Conservation (phyloP, 2,797 vertebrate genomes). For the Rhadinocentrus ornatus region DNA sequence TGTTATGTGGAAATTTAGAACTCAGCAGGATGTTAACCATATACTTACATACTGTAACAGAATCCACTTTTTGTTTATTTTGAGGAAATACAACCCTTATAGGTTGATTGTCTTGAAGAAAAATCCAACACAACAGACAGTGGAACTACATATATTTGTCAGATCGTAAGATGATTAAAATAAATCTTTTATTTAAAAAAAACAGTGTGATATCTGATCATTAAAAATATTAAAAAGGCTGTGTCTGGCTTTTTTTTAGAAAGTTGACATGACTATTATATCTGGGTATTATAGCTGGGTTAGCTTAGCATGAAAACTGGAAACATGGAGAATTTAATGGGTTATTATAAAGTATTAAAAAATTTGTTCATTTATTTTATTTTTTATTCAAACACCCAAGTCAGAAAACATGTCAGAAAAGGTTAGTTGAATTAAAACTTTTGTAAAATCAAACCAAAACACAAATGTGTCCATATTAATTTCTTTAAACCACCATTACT, state of each 20-base stretch:
- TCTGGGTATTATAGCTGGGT: background rate
- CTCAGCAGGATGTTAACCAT: too few species aligned
- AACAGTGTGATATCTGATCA: background rate
- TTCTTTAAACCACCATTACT: too few species aligned
- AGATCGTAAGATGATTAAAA: background rate
- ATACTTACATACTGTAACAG: too few species aligned
- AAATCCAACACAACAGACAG: too few species aligned
- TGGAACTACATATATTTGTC: background rate
- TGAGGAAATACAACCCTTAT: background rate
- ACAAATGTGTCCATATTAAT: too few species aligned
- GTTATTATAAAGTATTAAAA: background rate
- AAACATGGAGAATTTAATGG: background rate
- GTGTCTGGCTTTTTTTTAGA: background rate
- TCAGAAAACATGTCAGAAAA: too few species aligned
- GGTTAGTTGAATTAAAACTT: background rate
- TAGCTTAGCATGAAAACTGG: background rate
- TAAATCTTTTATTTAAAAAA: too few species aligned
- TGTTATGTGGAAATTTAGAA: background rate
- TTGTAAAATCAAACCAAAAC: too few species aligned
- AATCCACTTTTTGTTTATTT: background rate
- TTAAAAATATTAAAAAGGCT: background rate
- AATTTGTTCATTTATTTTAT: too few species aligned
- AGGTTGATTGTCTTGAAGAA: too few species aligned
- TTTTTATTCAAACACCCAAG: too few species aligned
- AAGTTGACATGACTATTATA: too few species aligned